These are phyloP conservation scores for Brachyalestes nurse DNA, from an alignment of 2,797 vertebrate genomes.

Conservation along the genomic window DNA sequence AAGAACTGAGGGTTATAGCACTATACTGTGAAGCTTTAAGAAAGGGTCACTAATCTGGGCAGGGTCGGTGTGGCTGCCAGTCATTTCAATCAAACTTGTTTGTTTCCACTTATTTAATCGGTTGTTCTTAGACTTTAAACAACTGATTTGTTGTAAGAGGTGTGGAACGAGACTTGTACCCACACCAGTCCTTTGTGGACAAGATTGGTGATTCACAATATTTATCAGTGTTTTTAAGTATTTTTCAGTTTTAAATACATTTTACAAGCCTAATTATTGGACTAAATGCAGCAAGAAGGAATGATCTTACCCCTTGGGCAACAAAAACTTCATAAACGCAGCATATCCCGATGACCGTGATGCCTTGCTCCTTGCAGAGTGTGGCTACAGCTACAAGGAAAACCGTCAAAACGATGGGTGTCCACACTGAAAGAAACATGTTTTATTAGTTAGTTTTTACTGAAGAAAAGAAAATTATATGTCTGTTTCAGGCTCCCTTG, in stretches of 20 bases:
- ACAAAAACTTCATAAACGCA: conserved; percentile 97
- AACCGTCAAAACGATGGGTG: conserved; percentile 90
- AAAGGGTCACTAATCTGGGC: too few relatives aligned
- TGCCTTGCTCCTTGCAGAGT: conserved; percentile 96
- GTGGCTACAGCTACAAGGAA: conserved; percentile 93
- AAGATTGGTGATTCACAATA: too few relatives aligned
- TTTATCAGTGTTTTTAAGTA: not conserved
- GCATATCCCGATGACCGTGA: conserved; percentile 98
- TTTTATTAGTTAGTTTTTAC: not conserved
- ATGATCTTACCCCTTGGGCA: conserved; percentile 90
- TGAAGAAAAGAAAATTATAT: too few relatives aligned
- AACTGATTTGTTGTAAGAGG: too few relatives aligned
- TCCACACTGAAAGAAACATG: conserved; percentile 82
- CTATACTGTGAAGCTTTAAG: too few relatives aligned
- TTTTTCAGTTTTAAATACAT: not conserved
- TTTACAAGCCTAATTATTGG: not conserved
- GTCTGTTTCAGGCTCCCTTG: not conserved
- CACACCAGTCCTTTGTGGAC: too few relatives aligned
- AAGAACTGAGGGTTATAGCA: not conserved
- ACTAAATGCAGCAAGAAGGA: not conserved
- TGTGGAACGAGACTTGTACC: too few relatives aligned
- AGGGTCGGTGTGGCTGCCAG: too few relatives aligned
- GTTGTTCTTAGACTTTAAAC: too few relatives aligned
- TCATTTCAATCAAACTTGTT: too few relatives aligned
- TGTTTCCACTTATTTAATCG: too few relatives aligned